Percentiles rank a stretch among this genome's conserved stretches.
phyloP scores from a whole-genome alignment of 2,113 vertebrate species.

The Dendrocopos noguchii region DNA sequence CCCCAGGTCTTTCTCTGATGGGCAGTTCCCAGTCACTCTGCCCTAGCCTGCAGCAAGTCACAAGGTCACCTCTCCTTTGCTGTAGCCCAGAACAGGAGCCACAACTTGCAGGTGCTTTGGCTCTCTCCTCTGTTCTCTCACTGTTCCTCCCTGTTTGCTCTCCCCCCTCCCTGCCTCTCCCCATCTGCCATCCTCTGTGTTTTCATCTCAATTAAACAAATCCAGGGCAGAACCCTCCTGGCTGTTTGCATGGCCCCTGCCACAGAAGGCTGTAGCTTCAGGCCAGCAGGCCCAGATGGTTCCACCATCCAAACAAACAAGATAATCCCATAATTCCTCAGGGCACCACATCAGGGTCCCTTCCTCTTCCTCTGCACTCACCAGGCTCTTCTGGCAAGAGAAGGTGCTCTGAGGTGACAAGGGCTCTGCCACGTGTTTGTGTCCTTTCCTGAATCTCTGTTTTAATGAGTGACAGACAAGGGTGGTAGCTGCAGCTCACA shows the following conservation, averaged over 20 bases:
- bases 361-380: neutral
- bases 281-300: neutral
- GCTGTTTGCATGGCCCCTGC: neutral
- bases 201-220: neutral
- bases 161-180: neutral
- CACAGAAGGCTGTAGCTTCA: neutral
- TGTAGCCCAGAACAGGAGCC: neutral
- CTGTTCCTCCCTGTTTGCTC: fast-evolving
- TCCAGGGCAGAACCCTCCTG: neutral
- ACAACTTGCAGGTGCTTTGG: neutral
- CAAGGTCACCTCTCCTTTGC: neutral
- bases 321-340: slow-evolving; percentile 12
- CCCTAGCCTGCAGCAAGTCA: neutral
- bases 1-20: no score
- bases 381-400: neutral
- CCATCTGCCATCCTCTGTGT: neutral
- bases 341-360: neutral
- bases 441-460: neutral
- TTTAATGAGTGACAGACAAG: neutral
- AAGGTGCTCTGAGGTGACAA: neutral
- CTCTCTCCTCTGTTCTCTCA: fast-evolving
- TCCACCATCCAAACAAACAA: neutral
- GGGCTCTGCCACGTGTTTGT: neutral
- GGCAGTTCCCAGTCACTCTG: no score
- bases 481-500: neutral